Evolutionary conservation across 2,113 vertebrate species (phyloP).

Genomic region (Bothrops jararaca): DNA sequence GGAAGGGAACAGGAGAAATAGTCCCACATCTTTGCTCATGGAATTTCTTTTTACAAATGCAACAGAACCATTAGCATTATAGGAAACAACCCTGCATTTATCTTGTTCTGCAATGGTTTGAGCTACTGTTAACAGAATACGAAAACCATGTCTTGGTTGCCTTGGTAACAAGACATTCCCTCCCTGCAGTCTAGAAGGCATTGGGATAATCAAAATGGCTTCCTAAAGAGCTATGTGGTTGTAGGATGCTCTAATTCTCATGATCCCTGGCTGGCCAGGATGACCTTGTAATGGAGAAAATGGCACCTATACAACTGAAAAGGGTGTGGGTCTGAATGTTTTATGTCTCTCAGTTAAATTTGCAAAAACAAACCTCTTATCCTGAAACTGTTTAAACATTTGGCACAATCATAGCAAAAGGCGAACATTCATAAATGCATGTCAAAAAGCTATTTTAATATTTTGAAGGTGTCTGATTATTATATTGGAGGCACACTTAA

Average conservation of each 20-base stretch:
- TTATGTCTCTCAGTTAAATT: neutral
- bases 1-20: neutral
- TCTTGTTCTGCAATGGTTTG: neutral
- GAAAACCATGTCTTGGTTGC: neutral
- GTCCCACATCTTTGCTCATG: neutral
- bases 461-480: neutral
- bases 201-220: neutral
- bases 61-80: neutral
- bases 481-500: neutral
- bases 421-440: neutral
- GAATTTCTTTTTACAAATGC: accelerated
- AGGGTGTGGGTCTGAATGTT: neutral
- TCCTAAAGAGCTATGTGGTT: neutral
- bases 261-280: neutral
- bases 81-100: neutral
- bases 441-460: neutral
- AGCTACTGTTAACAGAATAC: neutral
- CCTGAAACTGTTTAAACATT: neutral
- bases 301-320: neutral
- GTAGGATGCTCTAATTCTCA: neutral
- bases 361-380: neutral
- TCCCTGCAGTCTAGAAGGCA: neutral
- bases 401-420: neutral
- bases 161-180: neutral
- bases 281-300: neutral